Base-by-base conservation (phyloP, 2,113 vertebrate species). In the Notiomystis cincta region DNA sequence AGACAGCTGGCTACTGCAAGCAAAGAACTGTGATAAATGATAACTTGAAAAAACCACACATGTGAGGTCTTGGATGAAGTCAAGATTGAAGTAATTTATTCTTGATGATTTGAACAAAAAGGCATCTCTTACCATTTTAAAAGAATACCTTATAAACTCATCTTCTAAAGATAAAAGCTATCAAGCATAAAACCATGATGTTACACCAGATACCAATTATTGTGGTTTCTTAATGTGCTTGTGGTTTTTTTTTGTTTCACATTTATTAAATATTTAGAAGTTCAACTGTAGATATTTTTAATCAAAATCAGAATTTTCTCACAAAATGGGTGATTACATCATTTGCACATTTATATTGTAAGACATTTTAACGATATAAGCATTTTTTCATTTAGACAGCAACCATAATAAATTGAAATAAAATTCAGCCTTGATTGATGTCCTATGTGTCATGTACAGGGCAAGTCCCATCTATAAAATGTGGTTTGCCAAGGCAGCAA, bases 331-430 rank as follows among this genome's bases (percentile, higher is more conserved):
- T 96, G 97, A 98, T 98, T 98, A 97, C 97, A 98, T 98, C 97
- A 98, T 97, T 97, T 97, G 82, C 90, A 96, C 97, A 98, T 98
- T 98, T 98, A 97, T 98, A 97, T 96, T 97, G 76, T 19, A 87
- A 93, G 97, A 98, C 97, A 79, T 91, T 98, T 98, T 98, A 98
- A 98, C 93, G 94, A 97, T 98, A 97, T 98, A 98, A 98, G 98
- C 98, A 98, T 98, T 98, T 97, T 98, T 98, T 98, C 97, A 98
- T 98, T 98, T 97, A 95, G 97, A 97, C 97, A 97, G 97, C 97
- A 97, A 98, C 97, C 97, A 98, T 98, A 98, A 98, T 98, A 98
- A 98, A 98, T 98, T 98, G 98, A 98, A 98, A 98, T 98, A 98
- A 98, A 98, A 98, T 98, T 97, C 96, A 96, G 93, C 95, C 95